Conservation (phyloP, 1,140 invertebrate genomes). For the Caenorhabditis tropicalis region DNA sequence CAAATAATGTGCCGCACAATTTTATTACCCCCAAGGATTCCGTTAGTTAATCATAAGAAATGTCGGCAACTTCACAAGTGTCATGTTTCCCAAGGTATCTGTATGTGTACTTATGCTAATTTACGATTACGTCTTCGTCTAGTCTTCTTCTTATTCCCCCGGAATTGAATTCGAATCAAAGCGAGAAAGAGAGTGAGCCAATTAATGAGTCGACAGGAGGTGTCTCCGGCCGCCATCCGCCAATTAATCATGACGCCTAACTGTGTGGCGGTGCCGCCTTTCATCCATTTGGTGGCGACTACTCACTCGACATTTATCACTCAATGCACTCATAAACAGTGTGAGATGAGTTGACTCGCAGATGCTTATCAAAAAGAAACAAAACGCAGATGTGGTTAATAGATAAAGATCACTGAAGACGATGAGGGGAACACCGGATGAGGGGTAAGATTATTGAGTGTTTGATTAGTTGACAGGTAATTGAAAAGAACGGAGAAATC, state of each 20-base stretch:
- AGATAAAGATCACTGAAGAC: neutral
- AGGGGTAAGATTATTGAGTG: neutral
- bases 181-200: conserved; percentile 28
- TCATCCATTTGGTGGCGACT: conserved; percentile 35
- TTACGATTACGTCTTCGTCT: conserved; percentile 9
- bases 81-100: conserved; percentile 1
- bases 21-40: neutral
- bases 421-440: neutral
- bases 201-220: conserved; percentile 43
- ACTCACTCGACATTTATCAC: conserved; percentile 38
- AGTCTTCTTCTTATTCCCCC: neutral
- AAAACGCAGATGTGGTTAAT: neutral
- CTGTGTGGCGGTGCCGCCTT: conserved; percentile 39
- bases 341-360: neutral
- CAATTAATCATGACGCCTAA: conserved; percentile 43
- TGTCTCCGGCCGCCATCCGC: conserved; percentile 33
- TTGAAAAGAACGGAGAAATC: neutral
- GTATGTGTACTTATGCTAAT: conserved; percentile 38
- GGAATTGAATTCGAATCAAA: conserved; percentile 39
- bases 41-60: conserved; percentile 13
- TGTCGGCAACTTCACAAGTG: conserved; percentile 28
- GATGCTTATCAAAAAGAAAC: conserved; percentile 44
- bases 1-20: conserved; percentile 37
- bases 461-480: neutral
- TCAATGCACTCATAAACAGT: conserved; percentile 40